A percentile compares a stretch with the other conserved stretches of the same genome.
phyloP scores from a whole-genome alignment of 2,797 vertebrate genomes.

The Tiaroga cobitis region DNA sequence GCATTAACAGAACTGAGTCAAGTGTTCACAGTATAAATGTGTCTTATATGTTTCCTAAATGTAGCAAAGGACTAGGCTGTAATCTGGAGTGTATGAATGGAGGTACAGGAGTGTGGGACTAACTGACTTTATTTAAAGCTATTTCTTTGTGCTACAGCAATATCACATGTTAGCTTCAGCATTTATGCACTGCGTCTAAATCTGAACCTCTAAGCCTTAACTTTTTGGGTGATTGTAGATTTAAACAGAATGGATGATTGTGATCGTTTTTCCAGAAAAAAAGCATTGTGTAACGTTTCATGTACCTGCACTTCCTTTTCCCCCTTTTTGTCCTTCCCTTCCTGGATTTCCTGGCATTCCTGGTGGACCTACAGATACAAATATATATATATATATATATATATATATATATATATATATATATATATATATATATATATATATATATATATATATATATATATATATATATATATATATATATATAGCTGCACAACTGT shows the following conservation, averaged over 20 bases:
- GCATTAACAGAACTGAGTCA: not conserved
- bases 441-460: no score
- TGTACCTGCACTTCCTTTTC: constrained; percentile 91
- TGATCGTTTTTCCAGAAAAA: not conserved
- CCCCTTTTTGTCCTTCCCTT: constrained; percentile 89
- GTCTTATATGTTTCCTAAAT: not conserved
- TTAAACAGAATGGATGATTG: not conserved
- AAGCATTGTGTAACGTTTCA: not conserved
- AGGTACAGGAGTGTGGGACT: not conserved
- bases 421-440: no score
- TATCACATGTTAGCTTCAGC: not conserved
- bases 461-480: not conserved
- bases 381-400: not conserved
- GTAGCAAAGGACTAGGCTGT: not conserved
- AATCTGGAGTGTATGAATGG: not conserved
- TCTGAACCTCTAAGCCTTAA: not conserved
- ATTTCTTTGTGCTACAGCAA: not conserved
- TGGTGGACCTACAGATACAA: constrained; percentile 76
- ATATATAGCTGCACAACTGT: not conserved
- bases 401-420: no score
- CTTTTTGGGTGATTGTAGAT: not conserved
- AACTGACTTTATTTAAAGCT: not conserved
- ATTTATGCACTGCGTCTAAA: not conserved
- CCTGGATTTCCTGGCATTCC: constrained; percentile 84
- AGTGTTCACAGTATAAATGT: not conserved